Evolutionary conservation across 2,113 vertebrate species (phyloP).

Genomic region (Poeciliopsis retropinna): DNA sequence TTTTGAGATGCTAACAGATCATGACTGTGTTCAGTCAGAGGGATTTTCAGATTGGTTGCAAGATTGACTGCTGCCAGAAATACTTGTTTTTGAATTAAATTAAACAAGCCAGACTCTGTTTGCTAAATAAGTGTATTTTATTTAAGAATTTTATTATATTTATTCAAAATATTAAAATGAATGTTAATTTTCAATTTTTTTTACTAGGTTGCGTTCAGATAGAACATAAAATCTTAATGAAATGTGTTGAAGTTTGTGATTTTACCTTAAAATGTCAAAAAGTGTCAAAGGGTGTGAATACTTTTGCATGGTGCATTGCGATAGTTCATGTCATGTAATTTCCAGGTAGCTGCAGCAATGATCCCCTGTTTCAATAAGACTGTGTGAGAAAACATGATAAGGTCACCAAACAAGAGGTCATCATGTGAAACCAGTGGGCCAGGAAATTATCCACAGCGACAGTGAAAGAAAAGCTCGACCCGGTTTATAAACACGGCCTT

Average conservation of each 20-base stretch:
- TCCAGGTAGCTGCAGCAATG: background rate
- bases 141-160: background rate
- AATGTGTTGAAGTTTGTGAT: too few relatives aligned
- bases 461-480: background rate
- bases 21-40: too few relatives aligned
- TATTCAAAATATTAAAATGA: background rate
- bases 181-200: background rate
- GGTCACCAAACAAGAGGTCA: conserved; percentile 1
- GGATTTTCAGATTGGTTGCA: too few relatives aligned
- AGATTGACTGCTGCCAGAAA: too few relatives aligned
- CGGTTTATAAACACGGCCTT: background rate
- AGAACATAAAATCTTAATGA: background rate
- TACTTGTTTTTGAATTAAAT: background rate
- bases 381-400: background rate
- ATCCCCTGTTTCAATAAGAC: background rate
- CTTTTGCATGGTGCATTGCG: background rate
- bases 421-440: conserved; percentile 11
- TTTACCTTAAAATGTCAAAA: background rate
- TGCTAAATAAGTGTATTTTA: background rate
- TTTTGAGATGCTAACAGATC: too few relatives aligned
- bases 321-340: background rate
- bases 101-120: background rate
- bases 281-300: background rate
- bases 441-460: conserved; percentile 12
- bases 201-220: background rate